Evolutionary conservation across 1,140 invertebrate genomes (phyloP), one percentile per base, ranked within the genome.

Genomic region (Charaxes varanes): DNA sequence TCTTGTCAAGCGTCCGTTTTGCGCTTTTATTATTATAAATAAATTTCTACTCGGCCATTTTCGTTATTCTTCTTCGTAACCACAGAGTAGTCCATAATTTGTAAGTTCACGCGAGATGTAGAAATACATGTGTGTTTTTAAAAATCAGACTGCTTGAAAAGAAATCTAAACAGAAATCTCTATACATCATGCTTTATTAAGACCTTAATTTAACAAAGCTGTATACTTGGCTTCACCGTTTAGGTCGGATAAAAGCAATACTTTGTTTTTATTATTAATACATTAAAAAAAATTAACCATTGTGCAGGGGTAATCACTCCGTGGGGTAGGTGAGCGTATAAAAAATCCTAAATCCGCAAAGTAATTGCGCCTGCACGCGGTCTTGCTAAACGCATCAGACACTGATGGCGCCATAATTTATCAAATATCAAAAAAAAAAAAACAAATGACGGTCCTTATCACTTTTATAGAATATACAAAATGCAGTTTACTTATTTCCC

Each of bases 381-480:
- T 59, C 63, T n/a, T n/a, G 58, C 62, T 64, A 71, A 69, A 65
- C 66, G 68, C 72, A 71, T 73, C 74, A 69, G 64, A 70, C 70
- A 71, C 69, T 62, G 71, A 70, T 70, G 71, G 53, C 72, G 72
- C 70, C 69, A 76, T 80, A 70, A 70, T 79, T 81, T 70, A 78
- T 74, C 73, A 66, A 80, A 81, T 81, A 79, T 79, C 76, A 81
- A 81, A n/a, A n/a, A n/a, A n/a, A n/a, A n/a, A n/a, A n/a, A n/a
- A 84, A 78, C 70, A 79, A 80, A 79, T 77, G 64, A 78, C 74
- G 79, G 61, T 80, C 76, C 77, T 82, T 81, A 82, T 81, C 80
- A 84, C 79, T 84, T 67, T 84, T 69, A 84, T 83, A 84, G 78
- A 85, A 85, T 85, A 85, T 85, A 85, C 83, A 85, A 85, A 84